Evolutionary conservation across 1,140 invertebrate genomes (phyloP).

Genomic region (Saccostrea echinata): DNA sequence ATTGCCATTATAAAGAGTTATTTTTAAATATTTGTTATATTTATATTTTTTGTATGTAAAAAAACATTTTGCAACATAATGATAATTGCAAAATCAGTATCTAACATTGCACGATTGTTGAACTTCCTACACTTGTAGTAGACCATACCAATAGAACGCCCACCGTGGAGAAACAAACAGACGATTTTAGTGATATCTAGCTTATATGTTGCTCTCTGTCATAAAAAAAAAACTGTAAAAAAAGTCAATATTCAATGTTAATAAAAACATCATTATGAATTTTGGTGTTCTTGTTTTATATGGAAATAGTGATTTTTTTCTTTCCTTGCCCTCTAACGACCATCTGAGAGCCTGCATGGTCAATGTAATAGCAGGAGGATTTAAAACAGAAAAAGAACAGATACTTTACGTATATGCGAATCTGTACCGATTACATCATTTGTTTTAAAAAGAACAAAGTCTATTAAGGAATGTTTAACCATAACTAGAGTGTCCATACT

Average conservation of each 20-base stretch:
- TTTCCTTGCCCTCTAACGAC: too few species aligned
- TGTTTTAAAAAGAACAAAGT: too few species aligned
- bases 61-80: conserved; percentile 34
- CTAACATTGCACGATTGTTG: conserved; percentile 7
- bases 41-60: not conserved
- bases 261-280: not conserved
- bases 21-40: not conserved
- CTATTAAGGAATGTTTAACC: too few species aligned
- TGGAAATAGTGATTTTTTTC: too few species aligned
- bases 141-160: not conserved
- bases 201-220: conserved; percentile 30
- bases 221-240: not conserved
- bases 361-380: too few species aligned
- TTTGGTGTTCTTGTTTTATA: too few species aligned
- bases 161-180: not conserved
- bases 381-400: too few species aligned
- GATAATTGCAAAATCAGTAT: not conserved
- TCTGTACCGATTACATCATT: too few species aligned
- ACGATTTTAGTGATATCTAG: not conserved
- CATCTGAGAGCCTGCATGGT: too few species aligned
- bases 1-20: not conserved
- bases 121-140: not conserved
- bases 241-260: not conserved
- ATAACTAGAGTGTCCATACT: too few species aligned
- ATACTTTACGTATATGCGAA: too few species aligned